Base-by-base conservation (phyloP, 2,113 vertebrate species). In the Neopipo cinnamomea region DNA sequence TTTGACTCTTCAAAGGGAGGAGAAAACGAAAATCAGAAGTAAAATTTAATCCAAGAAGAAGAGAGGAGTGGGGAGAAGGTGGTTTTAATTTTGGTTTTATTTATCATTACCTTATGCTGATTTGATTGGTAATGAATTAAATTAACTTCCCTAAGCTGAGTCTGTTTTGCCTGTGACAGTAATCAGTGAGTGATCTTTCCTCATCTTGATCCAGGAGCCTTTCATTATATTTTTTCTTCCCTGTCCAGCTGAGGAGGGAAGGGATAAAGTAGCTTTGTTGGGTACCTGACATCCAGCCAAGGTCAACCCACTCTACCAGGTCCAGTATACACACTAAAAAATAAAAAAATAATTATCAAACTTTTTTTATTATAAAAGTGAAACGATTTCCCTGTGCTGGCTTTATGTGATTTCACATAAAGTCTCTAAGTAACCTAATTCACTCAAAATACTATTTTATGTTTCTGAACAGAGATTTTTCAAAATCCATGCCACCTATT, bases 91-190 rank as follows among this genome's bases (percentile, higher is more conserved):
- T 72, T 42, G 8, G 9, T 4, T 65, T 42, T 35, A 31, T 56
- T 65, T 88, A 42, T 73, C 22, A 42, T 28, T 65, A 27, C 21
- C 9, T 5, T 37, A 19, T 9, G 35, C 22, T 73, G 58, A 80
- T 65, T 73, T 42, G 31, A 35, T 27, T 80, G 17, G 2, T 50
- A 50, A 49, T 19, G 27, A 49, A 42, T 58, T 42, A 56, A 65
- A 65, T 1, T 0, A 35, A 47, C 27, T 65, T 33, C 11, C 6
- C 14, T 42, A 65, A 50, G 9, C 3, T 41, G 11, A 72, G 9
- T 65, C 49, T 35, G 6, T 31, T 63, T 80, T 31, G 9, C 20
- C 42, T 56, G 17, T 42, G 17, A 56, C 27, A 3, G 7, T 37
- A 25, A 35, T 12, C 16, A 25, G 66, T 49, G 17, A 73, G 11